Conservation (phyloP, 1,140 invertebrate genomes). For the Tachypleus tridentatus region DNA sequence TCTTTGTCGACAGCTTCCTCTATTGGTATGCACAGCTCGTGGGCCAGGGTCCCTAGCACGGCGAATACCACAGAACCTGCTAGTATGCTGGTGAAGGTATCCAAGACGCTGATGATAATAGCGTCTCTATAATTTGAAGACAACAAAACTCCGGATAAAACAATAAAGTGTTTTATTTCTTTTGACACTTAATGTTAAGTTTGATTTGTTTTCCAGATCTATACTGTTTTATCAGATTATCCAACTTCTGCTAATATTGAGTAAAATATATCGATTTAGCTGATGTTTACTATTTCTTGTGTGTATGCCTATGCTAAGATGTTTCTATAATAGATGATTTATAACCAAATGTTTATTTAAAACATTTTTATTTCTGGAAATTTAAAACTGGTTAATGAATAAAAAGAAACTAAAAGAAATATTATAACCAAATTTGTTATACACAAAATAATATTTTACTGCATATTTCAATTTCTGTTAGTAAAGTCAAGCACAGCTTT, state of each 20-base stretch:
- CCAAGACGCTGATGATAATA: constrained; percentile 38
- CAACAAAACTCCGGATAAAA: constrained; percentile 7
- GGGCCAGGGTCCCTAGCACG: constrained; percentile 21
- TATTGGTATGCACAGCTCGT: constrained; percentile 24
- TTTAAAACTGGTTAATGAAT: too few species aligned
- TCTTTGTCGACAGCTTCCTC: constrained; percentile 18
- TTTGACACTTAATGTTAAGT: neutral
- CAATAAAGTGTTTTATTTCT: too few species aligned
- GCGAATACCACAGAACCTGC: constrained; percentile 58
- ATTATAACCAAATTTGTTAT: neutral
- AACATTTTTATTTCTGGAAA: too few species aligned
- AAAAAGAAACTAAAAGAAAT: neutral
- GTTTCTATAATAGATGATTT: too few species aligned
- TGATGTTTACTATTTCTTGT: too few species aligned
- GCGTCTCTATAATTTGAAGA: constrained; percentile 34
- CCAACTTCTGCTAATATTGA: too few species aligned
- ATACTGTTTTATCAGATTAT: neutral
- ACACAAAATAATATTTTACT: too few species aligned
- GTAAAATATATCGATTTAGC: too few species aligned
- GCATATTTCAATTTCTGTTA: too few species aligned
- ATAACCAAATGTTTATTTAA: too few species aligned
- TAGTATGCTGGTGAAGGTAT: constrained; percentile 56
- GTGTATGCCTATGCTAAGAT: too few species aligned
- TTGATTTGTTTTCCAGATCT: neutral
- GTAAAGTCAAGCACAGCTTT: too few species aligned